phyloP scores from a whole-genome alignment of 2,113 vertebrate species.

The Paratilapia polleni region DNA sequence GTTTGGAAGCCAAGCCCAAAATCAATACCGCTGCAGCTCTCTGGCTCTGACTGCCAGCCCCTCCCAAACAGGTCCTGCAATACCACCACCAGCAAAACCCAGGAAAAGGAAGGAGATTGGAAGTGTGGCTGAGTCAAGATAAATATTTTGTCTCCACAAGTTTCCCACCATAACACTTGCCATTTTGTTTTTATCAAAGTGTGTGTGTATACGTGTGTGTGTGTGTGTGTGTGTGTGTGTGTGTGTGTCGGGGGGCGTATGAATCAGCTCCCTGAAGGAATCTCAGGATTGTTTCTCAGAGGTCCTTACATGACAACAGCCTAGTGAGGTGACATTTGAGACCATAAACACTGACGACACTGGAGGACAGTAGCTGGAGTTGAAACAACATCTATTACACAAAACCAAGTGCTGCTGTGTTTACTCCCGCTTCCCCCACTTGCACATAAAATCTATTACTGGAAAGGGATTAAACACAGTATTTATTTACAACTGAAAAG shows the following conservation, averaged over 20 bases:
- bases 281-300: not conserved
- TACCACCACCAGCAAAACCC: slow-evolving; percentile 19
- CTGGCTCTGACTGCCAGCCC: slow-evolving; percentile 1
- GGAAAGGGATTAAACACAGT: not conserved
- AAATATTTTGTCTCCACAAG: slow-evolving; percentile 40
- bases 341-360: slow-evolving; percentile 33
- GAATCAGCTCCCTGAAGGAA: slow-evolving; percentile 6
- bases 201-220: not conserved
- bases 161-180: slow-evolving; percentile 30
- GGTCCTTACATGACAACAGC: slow-evolving; percentile 13
- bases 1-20: slow-evolving; percentile 67
- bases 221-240: not conserved
- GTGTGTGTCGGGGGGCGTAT: too few species aligned
- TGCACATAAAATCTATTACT: not conserved
- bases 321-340: slow-evolving; percentile 25
- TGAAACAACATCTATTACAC: not conserved
- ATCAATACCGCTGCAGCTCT: slow-evolving; percentile 71
- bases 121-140: slow-evolving; percentile 2
- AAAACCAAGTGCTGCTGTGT: not conserved
- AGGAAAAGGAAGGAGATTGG: not conserved
- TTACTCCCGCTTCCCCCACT: not conserved
- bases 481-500: not conserved
- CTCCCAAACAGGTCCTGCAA: slow-evolving; percentile 7
- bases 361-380: not conserved
- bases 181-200: not conserved